Base-by-base conservation (phyloP, 1,140 invertebrate genomes). In the Gryllus bimaculatus region DNA sequence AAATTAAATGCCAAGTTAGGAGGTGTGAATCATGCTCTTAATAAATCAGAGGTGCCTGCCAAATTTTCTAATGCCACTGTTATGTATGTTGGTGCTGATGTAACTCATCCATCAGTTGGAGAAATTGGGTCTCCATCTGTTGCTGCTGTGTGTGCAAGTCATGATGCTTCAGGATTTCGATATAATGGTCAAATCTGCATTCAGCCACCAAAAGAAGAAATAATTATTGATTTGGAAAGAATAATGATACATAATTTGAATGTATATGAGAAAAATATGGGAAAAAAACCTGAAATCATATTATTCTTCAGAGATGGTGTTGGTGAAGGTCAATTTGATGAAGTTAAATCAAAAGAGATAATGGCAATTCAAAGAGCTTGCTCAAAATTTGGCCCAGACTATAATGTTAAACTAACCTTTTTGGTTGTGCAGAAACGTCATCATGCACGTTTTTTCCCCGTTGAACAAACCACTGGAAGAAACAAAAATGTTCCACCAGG, bases 381-480 rank as follows among this genome's bases (percentile, higher is more conserved):
- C 82, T 83, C 81, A 76, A 81, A 78, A 76, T 79, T 92, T 6
- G 83, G 85, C 21, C 76, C 78, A 0, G 84, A 86, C 7, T 90
- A 89, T 78, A 87, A 90, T 81, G 93, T 95, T 0, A 83, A 85
- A 47, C 90, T 97, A 47, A 92, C 94, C 47, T 96, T 95, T 83
- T 83, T 97, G 1, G 92, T 97, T 8, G 95, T 97, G 1, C 95
- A 97, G 82, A 98, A 97, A 85, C 88, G 95, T 8, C 96, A 98
- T 87, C 81, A 94, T 94, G 0, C 88, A 93, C 82, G 92, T 73
- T 87, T 94, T 73, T 94, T 94, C 82, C 90, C 92, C 10, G 80
- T 66, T 15, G 77, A 84, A 74, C 85, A 84, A 0, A 87, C 89
- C 78, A 89, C 89, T 78, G 81, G 21, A 6, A 83, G 83, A 77